Base-by-base conservation (phyloP, 2,113 vertebrate genomes). In the Cyprinodon variegatus region DNA sequence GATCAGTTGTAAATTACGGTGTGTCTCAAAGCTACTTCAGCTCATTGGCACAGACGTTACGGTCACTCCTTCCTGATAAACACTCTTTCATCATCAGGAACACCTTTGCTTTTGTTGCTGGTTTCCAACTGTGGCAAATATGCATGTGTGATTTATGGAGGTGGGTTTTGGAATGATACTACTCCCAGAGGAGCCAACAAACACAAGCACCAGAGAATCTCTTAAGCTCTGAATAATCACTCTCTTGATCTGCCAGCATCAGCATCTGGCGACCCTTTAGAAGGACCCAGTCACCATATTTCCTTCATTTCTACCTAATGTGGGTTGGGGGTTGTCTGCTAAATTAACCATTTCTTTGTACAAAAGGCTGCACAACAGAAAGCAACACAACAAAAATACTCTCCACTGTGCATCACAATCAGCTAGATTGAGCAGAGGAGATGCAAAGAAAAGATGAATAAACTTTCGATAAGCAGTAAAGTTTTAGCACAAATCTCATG, bases 161-260 rank as follows among this genome's bases (percentile, higher is more conserved):
- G 78, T 75, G 83, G 90, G 90, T 92, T 90, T 91, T 86, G 83
- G 89, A 88, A 83, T 84, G 90, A 93, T 89, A 88, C 74, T 36
- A 65, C 84, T 87, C 83, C 81, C 75, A 74, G 76, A 77, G 70
- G 80, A 84, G 75, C 83, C 78, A 17, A 86, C 83, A 79, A 86
- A 90, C 87, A 93, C 88, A 85, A 85, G 88, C 88, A 82, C 77
- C 82, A 83, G 80, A 88, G 89, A 83, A 85, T 88, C 91, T 90
- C 85, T 74, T 75, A 83, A 87, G 83, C 91, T 88, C 77, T 81
- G 87, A 89, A 92, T 92, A 91, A 92, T 90, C 86, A 82, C 82
- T 86, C 80, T 83, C 80, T 86, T 82, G 36, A 86, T 86, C 87
- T 83, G 88, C 89, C 87, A 88, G 86, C 82, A 84, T 88, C 85